These are phyloP conservation scores for Ceratotherium simum DNA, from an alignment of 2,113 vertebrate species.

Conservation along the genomic window DNA sequence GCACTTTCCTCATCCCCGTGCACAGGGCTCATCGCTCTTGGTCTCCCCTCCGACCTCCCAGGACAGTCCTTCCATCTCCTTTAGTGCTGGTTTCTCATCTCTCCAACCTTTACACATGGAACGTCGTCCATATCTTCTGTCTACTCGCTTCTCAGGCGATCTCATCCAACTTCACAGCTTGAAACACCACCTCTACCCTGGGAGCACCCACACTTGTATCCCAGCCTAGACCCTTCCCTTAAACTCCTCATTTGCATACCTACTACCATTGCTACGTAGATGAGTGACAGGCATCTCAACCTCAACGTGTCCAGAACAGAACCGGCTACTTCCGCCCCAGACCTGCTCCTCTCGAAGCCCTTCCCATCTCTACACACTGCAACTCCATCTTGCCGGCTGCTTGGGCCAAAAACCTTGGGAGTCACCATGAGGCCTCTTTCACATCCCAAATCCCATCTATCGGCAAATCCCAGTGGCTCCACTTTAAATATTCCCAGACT, in stretches of 20 bases:
- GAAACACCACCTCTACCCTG: too few species aligned
- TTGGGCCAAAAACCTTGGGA: background rate
- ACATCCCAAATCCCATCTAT: background rate
- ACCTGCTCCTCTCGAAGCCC: background rate
- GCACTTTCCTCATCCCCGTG: accelerated
- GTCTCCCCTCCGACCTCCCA: background rate
- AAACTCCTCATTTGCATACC: background rate
- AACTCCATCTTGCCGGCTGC: background rate
- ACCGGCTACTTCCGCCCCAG: background rate
- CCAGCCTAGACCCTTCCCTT: background rate
- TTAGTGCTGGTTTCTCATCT: too few species aligned
- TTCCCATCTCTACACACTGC: background rate
- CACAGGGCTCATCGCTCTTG: background rate
- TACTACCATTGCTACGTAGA: accelerated
- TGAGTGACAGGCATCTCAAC: background rate
- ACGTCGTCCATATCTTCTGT: accelerated
- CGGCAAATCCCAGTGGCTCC: background rate
- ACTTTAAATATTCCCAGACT: background rate
- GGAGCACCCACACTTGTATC: background rate
- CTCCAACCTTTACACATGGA: background rate
- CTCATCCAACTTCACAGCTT: background rate
- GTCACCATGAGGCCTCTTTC: background rate
- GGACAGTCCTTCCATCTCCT: background rate
- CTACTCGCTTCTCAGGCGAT: background rate
- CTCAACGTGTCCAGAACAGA: accelerated